phyloP scores from a whole-genome alignment of 2,797 vertebrate species.

The Tolypeutes matacus region DNA sequence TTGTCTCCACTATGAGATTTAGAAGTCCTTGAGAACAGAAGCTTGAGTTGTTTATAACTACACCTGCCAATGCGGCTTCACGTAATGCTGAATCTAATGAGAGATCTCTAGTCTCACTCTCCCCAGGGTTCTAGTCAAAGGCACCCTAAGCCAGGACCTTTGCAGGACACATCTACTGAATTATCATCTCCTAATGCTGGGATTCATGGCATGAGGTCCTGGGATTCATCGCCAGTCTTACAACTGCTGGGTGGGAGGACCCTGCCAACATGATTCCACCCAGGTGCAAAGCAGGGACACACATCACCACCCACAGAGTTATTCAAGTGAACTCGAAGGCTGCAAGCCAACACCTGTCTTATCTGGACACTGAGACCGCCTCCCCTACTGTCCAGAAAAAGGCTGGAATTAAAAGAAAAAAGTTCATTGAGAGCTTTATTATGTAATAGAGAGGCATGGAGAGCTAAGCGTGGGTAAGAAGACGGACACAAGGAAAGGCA shows the following conservation, averaged over 20 bases:
- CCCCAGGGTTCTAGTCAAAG: not conserved
- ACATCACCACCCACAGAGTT: not conserved
- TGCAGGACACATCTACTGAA: too few species aligned
- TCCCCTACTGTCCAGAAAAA: too few species aligned
- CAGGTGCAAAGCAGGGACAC: not conserved
- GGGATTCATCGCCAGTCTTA: not conserved
- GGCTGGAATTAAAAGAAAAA: not conserved
- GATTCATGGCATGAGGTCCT: rapidly evolving
- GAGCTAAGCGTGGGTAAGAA: not conserved
- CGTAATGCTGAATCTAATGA: not conserved
- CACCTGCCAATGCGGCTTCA: not conserved
- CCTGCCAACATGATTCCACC: not conserved
- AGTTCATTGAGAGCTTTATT: not conserved
- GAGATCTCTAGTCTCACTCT: not conserved
- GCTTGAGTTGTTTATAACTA: not conserved
- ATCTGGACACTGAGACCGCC: not conserved
- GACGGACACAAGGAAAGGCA: not conserved
- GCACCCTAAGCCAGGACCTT: not conserved
- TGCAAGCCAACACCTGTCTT: not conserved
- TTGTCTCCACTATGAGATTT: not conserved
- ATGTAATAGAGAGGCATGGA: not conserved
- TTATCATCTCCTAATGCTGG: not conserved
- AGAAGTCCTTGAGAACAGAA: not conserved
- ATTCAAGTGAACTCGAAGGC: not conserved
- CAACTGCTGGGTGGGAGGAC: not conserved